A percentile compares a stretch with the other conserved stretches of the same genome.
These are phyloP conservation scores for Heliornis fulica DNA, from an alignment of 2,113 vertebrate species.

Conservation along the genomic window DNA sequence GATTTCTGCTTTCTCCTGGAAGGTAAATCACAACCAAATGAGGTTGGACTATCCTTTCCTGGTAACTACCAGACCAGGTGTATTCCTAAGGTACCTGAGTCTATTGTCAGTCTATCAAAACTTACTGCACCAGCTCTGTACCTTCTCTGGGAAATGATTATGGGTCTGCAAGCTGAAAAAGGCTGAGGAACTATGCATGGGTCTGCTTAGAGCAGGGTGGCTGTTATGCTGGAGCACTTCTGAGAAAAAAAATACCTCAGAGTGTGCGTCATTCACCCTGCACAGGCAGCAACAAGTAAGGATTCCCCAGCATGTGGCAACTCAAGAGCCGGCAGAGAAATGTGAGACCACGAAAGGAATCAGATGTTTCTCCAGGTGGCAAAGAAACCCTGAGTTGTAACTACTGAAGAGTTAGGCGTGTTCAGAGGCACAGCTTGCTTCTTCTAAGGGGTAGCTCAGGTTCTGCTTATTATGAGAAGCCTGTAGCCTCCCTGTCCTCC, in stretches of 20 bases:
- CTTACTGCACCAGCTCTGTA: not conserved
- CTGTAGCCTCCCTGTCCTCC: not conserved
- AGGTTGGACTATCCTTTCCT: not conserved
- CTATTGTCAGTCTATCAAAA: not conserved
- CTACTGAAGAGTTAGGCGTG: not conserved
- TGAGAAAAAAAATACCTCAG: not conserved
- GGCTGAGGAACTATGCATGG: not conserved
- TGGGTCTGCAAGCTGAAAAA: not conserved
- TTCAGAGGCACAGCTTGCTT: not conserved
- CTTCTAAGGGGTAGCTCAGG: not conserved
- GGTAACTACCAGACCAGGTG: not conserved
- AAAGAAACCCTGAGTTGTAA: not conserved
- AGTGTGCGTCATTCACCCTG: not conserved
- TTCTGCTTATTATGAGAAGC: not conserved
- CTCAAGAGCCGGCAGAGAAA: not conserved
- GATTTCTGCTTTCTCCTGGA: not conserved
- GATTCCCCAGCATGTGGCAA: not conserved
- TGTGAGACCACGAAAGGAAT: not conserved
- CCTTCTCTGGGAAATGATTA: not conserved
- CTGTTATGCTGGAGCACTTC: not conserved
- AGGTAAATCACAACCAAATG: not conserved
- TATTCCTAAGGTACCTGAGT: not conserved
- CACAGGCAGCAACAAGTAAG: accelerated
- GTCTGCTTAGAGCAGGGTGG: not conserved
- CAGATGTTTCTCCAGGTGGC: not conserved